Conservation (phyloP, 2,797 vertebrate genomes). For the Rhinoraja longicauda region DNA sequence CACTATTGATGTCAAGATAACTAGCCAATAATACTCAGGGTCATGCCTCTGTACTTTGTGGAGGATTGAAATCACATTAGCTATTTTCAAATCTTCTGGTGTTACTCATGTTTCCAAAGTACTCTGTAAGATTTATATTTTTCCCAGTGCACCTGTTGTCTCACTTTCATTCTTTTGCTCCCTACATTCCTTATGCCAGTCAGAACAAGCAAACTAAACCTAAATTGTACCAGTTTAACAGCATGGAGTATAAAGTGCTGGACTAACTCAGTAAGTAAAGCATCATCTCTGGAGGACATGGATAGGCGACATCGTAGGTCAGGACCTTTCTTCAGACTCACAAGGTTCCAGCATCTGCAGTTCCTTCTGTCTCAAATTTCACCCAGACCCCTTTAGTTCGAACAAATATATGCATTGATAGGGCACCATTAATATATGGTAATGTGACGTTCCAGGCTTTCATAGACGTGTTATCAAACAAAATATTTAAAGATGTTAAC, state of each 20-base stretch:
- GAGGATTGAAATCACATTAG: conserved; percentile 30
- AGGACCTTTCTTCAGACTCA: no score
- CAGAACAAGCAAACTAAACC: not conserved
- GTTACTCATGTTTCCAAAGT: conserved; percentile 16
- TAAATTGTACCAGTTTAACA: not conserved
- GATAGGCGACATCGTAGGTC: no score
- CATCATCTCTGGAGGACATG: no score
- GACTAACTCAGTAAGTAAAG: no score
- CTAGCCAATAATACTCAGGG: conserved; percentile 35
- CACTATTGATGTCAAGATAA: conserved; percentile 34
- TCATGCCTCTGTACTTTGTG: conserved; percentile 23
- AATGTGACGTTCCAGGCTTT: not conserved
- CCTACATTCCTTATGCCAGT: not conserved
- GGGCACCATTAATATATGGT: not conserved
- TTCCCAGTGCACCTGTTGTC: conserved; percentile 5
- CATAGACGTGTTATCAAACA: not conserved
- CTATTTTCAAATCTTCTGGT: conserved; percentile 27
- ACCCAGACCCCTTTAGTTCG: not conserved
- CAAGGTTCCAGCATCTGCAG: no score
- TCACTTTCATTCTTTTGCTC: not conserved
- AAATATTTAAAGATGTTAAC: not conserved
- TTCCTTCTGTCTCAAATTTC: no score
- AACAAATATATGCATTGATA: not conserved
- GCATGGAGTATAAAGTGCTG: not conserved
- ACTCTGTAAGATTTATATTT: conserved; percentile 22